A percentile compares a stretch with the other conserved stretches of the same genome.
Evolutionary conservation across 1,140 invertebrate genomes (phyloP).

Genomic region (Orchesella cincta): DNA sequence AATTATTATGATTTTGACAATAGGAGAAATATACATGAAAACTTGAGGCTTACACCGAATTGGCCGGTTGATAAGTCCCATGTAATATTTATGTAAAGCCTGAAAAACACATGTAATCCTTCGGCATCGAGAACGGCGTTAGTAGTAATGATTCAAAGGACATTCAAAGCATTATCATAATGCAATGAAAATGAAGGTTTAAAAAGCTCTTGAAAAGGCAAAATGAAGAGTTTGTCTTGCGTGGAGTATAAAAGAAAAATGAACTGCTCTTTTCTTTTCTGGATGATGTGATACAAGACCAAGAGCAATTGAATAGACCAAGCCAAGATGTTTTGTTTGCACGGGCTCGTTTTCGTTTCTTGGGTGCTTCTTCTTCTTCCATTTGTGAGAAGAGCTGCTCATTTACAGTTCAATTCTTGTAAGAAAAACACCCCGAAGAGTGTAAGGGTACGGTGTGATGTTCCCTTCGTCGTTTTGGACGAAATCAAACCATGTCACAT

Average conservation of each 20-base stretch:
- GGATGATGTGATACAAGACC: background rate
- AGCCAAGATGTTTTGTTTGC: background rate
- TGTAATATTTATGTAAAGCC: background rate
- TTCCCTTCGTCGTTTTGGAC: too few species aligned
- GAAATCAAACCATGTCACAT: too few species aligned
- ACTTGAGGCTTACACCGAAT: too few species aligned
- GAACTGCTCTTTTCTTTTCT: conserved; percentile 17
- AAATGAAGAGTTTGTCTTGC: conserved; percentile 26
- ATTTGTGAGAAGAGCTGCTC: background rate
- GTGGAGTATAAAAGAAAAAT: conserved; percentile 24
- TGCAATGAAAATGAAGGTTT: background rate
- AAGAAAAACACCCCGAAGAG: too few species aligned
- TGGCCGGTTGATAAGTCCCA: background rate
- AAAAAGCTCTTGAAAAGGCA: conserved; percentile 18
- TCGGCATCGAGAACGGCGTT: too few species aligned
- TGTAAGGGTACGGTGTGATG: too few species aligned
- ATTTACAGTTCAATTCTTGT: too few species aligned
- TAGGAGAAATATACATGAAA: too few species aligned
- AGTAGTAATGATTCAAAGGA: conserved; percentile 15
- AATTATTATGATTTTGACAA: too few species aligned
- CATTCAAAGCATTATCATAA: background rate
- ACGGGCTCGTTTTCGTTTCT: background rate
- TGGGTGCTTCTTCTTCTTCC: conserved; percentile 6
- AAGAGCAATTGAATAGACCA: conserved; percentile 4
- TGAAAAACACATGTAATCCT: conserved; percentile 8